These are phyloP conservation scores for Callosobruchus maculatus DNA, from an alignment of 2,888 invertebrate genomes.

Conservation along the genomic window DNA sequence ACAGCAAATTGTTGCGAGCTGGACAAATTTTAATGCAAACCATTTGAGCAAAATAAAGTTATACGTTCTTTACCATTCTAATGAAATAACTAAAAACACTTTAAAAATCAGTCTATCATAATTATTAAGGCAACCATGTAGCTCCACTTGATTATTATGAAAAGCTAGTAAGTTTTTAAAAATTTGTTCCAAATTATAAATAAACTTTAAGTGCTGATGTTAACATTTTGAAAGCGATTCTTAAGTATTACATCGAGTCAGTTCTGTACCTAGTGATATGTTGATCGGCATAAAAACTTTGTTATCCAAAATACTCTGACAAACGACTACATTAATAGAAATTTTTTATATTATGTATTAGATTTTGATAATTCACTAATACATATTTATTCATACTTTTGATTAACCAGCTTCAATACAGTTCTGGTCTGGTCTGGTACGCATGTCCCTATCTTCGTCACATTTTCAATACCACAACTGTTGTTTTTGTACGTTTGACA, in stretches of 20 bases:
- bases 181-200: background rate
- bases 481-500: no score
- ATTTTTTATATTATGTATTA: no score
- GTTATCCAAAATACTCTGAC: background rate
- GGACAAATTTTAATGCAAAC: background rate
- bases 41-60: background rate
- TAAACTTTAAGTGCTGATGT: background rate
- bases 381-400: no score
- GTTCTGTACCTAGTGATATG: background rate
- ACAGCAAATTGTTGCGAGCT: no score
- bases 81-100: conserved; percentile 11
- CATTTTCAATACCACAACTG: no score
- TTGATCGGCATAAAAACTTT: background rate
- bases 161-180: background rate
- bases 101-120: conserved; percentile 42
- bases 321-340: no score
- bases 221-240: background rate
- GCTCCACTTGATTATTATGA: conserved; percentile 19
- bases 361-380: no score
- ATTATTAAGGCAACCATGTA: conserved; percentile 40
- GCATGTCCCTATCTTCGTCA: no score
- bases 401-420: no score
- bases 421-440: no score
- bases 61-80: background rate
- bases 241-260: background rate